Evolutionary conservation across 2,113 vertebrate species (phyloP), one percentile per base, ranked within the genome.

Genomic region (Mesitornis unicolor): DNA sequence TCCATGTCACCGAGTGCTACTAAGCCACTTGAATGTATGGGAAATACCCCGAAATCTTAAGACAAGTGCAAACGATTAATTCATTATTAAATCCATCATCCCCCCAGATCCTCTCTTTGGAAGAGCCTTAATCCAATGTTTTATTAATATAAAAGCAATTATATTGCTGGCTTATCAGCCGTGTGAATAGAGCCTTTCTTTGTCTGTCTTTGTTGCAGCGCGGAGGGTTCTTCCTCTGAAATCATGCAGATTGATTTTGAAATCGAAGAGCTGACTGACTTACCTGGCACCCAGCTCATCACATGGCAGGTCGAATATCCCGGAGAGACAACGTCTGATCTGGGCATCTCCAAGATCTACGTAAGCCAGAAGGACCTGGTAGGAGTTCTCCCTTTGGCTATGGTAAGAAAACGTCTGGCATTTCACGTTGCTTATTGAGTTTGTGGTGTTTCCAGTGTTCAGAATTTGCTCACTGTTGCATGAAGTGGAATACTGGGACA

Each of bases 191-290:
- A 90, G n/a, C 24, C 7, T 94, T 73, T 63, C 60, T 64, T 31
- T 63, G 35, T 65, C 42, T 92, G 18, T 83, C 24, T 73, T 25
- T 74, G 54, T 81, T 88, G 21, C 94, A 98, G 98, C 26, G 81
- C 20, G 1, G 87, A 92, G 6, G 95, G 90, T 4, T 92, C 94
- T 89, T 97, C 96, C 77, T 98, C 98, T 5, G 99, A 99, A 94
- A 98, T 99, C 93, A 98, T 99, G 97, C 99, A 99, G 97, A 98
- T 99, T 80, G 99, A 99, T 74, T 98, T 99, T 57, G 98, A 98
- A 74, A 97, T 99, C 3, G 98, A 99, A 54, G 99, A 98, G 36
- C 96, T 99, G 33, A 87, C 96, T 31, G 98, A 98, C 43, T 97
- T 97, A 1, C 97, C 98, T 0, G 98, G 98, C 96, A 98, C 98